Percentiles rank a stretch among this genome's conserved stretches.
Conservation (phyloP, 2,113 vertebrate genomes). For the Urocolius indicus region DNA sequence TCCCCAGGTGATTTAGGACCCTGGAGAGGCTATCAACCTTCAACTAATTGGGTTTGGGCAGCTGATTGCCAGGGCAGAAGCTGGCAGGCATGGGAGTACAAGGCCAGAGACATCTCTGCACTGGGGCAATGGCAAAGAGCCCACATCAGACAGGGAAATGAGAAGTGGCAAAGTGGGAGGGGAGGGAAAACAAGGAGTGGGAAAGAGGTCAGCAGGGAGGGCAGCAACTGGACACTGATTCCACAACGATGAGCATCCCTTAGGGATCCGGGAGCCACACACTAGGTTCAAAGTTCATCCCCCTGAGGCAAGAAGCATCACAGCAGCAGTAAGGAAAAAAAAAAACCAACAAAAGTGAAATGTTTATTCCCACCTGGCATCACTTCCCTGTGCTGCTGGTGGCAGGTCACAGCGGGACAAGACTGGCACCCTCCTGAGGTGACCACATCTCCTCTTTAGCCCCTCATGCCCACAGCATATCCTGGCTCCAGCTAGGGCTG, state of each 20-base stretch:
- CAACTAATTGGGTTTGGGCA: background rate
- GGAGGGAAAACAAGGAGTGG: no score
- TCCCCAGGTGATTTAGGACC: background rate
- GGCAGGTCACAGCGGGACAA: background rate
- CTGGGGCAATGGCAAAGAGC: background rate
- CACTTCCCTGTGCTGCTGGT: background rate
- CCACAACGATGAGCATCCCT: rapidly evolving
- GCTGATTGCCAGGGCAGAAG: background rate
- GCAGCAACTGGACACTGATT: rapidly evolving
- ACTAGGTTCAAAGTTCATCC: background rate
- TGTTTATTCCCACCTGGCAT: slow-evolving; percentile 61
- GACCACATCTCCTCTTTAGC: rapidly evolving
- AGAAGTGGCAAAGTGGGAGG: no score
- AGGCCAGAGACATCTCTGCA: background rate
- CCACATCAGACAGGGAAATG: background rate
- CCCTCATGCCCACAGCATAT: rapidly evolving
- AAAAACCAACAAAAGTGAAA: slow-evolving; percentile 23
- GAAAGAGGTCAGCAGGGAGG: background rate
- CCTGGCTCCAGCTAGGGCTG: background rate
- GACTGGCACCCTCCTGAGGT: rapidly evolving
- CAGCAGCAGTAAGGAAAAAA: background rate
- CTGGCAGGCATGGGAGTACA: rapidly evolving
- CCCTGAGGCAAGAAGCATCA: rapidly evolving
- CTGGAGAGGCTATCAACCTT: background rate
- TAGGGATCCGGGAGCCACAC: rapidly evolving